Evolutionary conservation across 1,140 invertebrate species (phyloP).

Genomic region (Trissolcus basalis): DNA sequence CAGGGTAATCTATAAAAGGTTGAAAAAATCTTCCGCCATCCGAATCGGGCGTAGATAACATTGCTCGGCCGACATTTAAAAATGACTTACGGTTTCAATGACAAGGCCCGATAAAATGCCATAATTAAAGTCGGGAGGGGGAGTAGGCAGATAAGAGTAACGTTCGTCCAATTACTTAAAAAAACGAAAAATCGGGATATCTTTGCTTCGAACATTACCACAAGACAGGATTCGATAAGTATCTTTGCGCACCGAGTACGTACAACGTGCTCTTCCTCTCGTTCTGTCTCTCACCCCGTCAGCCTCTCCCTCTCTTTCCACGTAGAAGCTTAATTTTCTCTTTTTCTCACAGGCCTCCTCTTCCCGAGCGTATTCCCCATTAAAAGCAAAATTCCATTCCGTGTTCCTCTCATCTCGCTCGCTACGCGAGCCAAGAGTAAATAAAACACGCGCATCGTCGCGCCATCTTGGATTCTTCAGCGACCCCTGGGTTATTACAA

Average conservation of each 20-base stretch:
- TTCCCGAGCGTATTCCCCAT: conserved; percentile 70
- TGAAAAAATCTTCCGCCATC: conserved; percentile 26
- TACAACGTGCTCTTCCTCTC: conserved; percentile 53
- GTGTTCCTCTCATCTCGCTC: conserved; percentile 65
- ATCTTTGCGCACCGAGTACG: conserved; percentile 59
- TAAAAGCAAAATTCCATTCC: conserved; percentile 75
- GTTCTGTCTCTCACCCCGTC: conserved; percentile 40
- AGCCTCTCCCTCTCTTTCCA: conserved; percentile 36
- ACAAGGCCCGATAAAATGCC: conserved; percentile 56
- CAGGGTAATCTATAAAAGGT: conserved; percentile 11
- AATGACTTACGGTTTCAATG: conserved; percentile 53
- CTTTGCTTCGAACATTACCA: conserved; percentile 58
- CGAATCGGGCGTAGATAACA: conserved; percentile 31
- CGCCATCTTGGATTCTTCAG: conserved; percentile 75
- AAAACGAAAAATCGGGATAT: conserved; percentile 50
- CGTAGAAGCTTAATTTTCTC: conserved; percentile 51
- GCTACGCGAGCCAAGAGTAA: conserved; percentile 56
- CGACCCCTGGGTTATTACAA: conserved; percentile 74
- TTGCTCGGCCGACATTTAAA: conserved; percentile 50
- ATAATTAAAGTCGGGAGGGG: conserved; percentile 52
- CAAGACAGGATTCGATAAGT: conserved; percentile 61
- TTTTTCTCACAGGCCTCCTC: conserved; percentile 57
- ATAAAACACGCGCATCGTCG: conserved; percentile 68
- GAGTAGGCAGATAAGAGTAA: conserved; percentile 51
- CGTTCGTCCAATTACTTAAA: conserved; percentile 60